Conservation (phyloP, 1,140 invertebrate genomes). For the Scaptomyza pallida region DNA sequence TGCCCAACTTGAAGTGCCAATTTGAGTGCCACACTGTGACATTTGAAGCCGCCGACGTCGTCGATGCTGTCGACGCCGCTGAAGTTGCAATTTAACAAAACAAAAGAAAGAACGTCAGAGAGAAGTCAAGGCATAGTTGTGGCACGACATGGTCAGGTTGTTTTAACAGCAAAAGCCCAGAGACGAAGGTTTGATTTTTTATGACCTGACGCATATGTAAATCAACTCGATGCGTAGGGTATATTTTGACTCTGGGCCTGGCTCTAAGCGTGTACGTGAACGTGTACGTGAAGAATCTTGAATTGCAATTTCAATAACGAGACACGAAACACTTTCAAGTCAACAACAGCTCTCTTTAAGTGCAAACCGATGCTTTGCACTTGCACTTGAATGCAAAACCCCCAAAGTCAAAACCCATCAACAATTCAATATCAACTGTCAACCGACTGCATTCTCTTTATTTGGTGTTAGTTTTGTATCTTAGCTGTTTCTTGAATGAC, state of each 20-base stretch:
- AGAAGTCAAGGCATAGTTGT: slow-evolving; percentile 2
- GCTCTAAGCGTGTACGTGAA: slow-evolving; percentile 16
- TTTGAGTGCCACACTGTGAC: slow-evolving; percentile 58
- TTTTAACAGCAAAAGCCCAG: slow-evolving; percentile 62
- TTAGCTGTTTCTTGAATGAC: too few species aligned
- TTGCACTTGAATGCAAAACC: slow-evolving; percentile 56
- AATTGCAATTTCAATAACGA: slow-evolving; percentile 81
- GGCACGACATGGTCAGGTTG: slow-evolving; percentile 73
- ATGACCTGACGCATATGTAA: slow-evolving; percentile 68
- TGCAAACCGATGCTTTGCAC: slow-evolving; percentile 46
- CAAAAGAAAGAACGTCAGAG: slow-evolving; percentile 1
- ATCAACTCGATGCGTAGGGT: slow-evolving; percentile 62
- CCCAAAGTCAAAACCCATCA: slow-evolving; percentile 29
- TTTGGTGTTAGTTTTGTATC: too few species aligned
- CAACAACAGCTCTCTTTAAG: slow-evolving; percentile 2
- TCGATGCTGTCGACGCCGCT: slow-evolving; percentile 12
- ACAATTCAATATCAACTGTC: slow-evolving; percentile 12
- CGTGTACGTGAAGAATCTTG: slow-evolving; percentile 78
- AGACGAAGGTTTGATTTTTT: slow-evolving; percentile 57
- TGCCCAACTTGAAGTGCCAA: slow-evolving; percentile 57
- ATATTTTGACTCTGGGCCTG: neutral
- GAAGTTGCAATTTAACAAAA: slow-evolving; percentile 12
- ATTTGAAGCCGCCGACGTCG: slow-evolving; percentile 70
- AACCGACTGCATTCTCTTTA: too few species aligned
- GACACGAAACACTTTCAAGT: slow-evolving; percentile 76